These are phyloP conservation scores for Prionailurus bengalensis DNA, from an alignment of 2,113 vertebrate species.

Conservation along the genomic window DNA sequence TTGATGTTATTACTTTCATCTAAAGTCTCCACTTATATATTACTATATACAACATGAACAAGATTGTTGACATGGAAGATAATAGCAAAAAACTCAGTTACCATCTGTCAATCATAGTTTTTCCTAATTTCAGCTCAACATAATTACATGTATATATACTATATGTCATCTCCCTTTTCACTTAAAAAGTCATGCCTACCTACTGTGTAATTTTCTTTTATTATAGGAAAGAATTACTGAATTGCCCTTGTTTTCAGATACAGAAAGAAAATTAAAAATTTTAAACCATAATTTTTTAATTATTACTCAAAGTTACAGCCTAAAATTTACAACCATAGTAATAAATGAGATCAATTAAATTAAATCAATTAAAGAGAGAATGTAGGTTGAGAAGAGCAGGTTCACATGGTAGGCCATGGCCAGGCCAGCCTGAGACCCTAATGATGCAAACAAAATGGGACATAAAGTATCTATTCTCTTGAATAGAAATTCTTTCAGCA, in stretches of 20 bases:
- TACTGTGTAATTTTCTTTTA: not conserved
- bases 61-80: not conserved
- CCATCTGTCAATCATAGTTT: not conserved
- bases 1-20: not conserved
- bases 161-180: not conserved
- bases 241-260: not conserved
- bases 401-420: not conserved
- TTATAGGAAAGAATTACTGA: not conserved
- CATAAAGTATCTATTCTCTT: not conserved
- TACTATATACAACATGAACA: not conserved
- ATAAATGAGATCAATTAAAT: not conserved
- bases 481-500: not conserved
- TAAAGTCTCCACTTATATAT: not conserved
- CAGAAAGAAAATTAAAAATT: not conserved
- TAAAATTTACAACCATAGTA: not conserved
- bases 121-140: conserved; percentile 28
- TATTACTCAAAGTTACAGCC: not conserved
- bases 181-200: not conserved
- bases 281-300: not conserved
- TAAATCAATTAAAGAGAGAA: not conserved
- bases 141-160: not conserved
- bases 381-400: not conserved
- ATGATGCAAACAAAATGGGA: not conserved
- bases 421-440: not conserved
- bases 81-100: not conserved